These are phyloP conservation scores for Agonopterix heracliana DNA, from an alignment of 2,888 invertebrate genomes.

Conservation along the genomic window DNA sequence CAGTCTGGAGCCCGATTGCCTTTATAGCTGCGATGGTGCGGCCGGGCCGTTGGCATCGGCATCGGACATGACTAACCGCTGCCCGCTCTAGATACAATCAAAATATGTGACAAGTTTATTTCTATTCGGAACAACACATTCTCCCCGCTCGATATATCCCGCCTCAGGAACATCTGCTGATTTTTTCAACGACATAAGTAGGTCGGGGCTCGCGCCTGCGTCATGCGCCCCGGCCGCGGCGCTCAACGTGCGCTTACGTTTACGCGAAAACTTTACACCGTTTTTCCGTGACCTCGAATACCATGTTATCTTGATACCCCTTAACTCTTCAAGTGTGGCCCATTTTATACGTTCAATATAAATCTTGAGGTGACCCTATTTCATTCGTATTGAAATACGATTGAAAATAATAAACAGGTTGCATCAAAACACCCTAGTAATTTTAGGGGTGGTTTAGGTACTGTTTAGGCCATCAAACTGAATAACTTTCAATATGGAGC, in stretches of 20 bases:
- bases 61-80: conserved; percentile 71
- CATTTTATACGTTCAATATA: too few relatives aligned
- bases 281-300: conserved; percentile 37
- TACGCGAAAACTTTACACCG: conserved; percentile 60
- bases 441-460: too few relatives aligned
- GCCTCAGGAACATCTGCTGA: conserved; percentile 68
- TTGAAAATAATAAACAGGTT: too few relatives aligned
- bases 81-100: conserved; percentile 75
- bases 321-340: not conserved
- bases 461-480: too few relatives aligned
- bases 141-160: conserved; percentile 67
- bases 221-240: conserved; percentile 52
- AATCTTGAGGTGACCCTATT: too few relatives aligned
- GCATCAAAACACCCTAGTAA: too few relatives aligned
- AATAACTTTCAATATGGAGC: too few relatives aligned
- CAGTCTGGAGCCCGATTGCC: conserved; percentile 68
- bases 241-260: conserved; percentile 50
- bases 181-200: conserved; percentile 73
- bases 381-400: too few relatives aligned
- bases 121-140: conserved; percentile 74
- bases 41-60: conserved; percentile 72
- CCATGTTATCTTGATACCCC: conserved; percentile 14
- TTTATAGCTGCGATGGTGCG: conserved; percentile 63
- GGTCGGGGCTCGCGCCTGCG: conserved; percentile 72
- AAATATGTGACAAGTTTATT: conserved; percentile 77